Evolutionary conservation across 1,140 invertebrate species (phyloP).

Genomic region (Eumaeus atala): DNA sequence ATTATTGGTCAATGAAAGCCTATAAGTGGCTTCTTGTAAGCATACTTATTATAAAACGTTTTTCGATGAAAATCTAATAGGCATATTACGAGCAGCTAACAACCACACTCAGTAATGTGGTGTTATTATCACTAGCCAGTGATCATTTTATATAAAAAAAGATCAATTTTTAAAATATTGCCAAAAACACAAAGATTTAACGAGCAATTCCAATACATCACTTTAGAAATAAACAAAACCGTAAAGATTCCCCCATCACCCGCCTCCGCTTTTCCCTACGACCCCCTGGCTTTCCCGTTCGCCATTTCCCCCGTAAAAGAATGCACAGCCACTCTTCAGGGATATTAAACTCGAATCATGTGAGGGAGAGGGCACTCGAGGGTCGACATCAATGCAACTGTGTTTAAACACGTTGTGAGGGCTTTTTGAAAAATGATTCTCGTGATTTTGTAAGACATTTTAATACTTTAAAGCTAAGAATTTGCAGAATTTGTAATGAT

Average conservation of each 20-base stretch:
- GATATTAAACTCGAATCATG: constrained; percentile 72
- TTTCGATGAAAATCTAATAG: no score
- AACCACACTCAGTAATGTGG: no score
- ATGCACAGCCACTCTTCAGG: constrained; percentile 48
- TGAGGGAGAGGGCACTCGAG: constrained; percentile 27
- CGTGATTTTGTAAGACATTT: constrained; percentile 5
- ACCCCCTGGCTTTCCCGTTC: constrained; percentile 28
- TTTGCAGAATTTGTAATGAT: constrained; percentile 13
- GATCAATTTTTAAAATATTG: not conserved
- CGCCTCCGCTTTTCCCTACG: constrained; percentile 19
- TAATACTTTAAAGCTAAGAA: not conserved
- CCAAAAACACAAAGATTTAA: constrained; percentile 12
- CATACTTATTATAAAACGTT: no score
- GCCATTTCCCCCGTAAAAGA: constrained; percentile 50
- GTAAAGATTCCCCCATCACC: constrained; percentile 24
- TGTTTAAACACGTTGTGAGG: constrained; percentile 23
- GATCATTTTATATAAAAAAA: no score
- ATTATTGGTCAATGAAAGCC: no score
- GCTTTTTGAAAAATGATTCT: constrained; percentile 6
- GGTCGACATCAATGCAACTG: constrained; percentile 23
- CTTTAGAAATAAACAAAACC: constrained; percentile 28
- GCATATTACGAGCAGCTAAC: no score
- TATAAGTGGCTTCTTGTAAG: no score
- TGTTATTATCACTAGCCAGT: no score
- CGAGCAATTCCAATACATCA: constrained; percentile 11